Evolutionary conservation across 2,888 invertebrate genomes (phyloP).

Genomic region (Rhamphomyia laevipes): DNA sequence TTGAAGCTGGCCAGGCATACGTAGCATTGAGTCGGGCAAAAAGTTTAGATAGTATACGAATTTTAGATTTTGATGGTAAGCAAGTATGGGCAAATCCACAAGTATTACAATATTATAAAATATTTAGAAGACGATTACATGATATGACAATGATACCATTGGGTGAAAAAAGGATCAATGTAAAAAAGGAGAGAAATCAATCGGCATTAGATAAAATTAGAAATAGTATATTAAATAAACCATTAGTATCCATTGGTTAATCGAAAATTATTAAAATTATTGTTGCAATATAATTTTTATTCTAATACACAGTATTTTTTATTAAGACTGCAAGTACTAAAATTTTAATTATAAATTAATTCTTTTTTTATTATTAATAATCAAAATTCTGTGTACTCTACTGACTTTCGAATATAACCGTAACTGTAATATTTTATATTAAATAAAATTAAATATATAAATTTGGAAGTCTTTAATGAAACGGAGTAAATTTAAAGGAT

Average conservation of each 20-base stretch:
- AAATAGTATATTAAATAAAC: conserved; percentile 35
- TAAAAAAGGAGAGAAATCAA: conserved; percentile 19
- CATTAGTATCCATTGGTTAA: conserved; percentile 29
- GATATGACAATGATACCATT: conserved; percentile 53
- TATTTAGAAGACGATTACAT: conserved; percentile 50
- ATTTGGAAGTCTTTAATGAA: too few species aligned
- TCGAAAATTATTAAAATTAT: too few species aligned
- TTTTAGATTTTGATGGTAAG: conserved; percentile 72
- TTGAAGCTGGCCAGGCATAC: conserved; percentile 94
- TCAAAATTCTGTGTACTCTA: too few species aligned
- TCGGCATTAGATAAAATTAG: conserved; percentile 29
- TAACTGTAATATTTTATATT: too few species aligned
- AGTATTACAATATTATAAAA: conserved; percentile 72
- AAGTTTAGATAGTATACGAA: conserved; percentile 70
- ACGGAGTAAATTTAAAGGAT: too few species aligned
- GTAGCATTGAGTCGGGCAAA: conserved; percentile 89
- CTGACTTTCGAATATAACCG: too few species aligned
- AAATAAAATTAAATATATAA: too few species aligned
- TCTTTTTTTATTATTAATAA: too few species aligned
- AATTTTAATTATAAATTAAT: too few species aligned
- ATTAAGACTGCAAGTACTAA: too few species aligned
- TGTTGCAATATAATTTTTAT: too few species aligned
- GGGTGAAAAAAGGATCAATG: conserved; percentile 35
- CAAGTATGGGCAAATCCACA: conserved; percentile 83
- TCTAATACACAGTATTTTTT: too few species aligned